These are phyloP conservation scores for Lepidurus apus DNA, from an alignment of 1,140 invertebrate genomes.

Conservation along the genomic window DNA sequence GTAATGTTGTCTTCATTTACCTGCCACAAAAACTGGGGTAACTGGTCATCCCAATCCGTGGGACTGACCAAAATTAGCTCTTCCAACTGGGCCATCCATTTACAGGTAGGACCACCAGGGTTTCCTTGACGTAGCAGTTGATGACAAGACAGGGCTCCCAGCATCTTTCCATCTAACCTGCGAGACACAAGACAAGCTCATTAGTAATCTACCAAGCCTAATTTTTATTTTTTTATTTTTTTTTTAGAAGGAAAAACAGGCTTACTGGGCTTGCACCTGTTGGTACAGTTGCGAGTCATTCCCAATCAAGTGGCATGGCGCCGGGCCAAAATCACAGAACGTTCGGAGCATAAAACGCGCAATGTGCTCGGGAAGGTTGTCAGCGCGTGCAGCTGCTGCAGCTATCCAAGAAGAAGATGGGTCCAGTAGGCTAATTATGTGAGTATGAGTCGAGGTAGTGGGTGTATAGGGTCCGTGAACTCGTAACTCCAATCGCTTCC, in stretches of 20 bases:
- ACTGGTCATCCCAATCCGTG: neutral
- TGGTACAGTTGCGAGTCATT: too few species aligned
- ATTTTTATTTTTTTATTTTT: neutral
- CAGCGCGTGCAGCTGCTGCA: neutral
- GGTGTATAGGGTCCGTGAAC: neutral
- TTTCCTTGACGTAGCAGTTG: neutral
- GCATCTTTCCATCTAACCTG: neutral
- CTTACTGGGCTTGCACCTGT: too few species aligned
- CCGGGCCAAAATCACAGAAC: neutral
- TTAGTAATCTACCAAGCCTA: neutral
- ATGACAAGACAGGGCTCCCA: conserved; percentile 7
- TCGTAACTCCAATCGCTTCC: neutral
- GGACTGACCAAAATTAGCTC: neutral
- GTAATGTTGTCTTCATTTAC: conserved; percentile 9
- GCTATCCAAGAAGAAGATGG: neutral
- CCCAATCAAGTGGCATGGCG: too few species aligned
- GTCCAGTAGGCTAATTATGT: neutral
- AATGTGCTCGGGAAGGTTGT: neutral
- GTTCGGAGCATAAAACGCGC: neutral
- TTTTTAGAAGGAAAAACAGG: neutral
- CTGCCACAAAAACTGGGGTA: neutral
- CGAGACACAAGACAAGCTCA: conserved; percentile 8
- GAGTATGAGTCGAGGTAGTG: neutral
- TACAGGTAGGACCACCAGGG: neutral
- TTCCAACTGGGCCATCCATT: neutral